Evolutionary conservation across 30 jellyfish, hydroid and myxozoan species (phyloP).

Genomic region (Aurelia sp.): DNA sequence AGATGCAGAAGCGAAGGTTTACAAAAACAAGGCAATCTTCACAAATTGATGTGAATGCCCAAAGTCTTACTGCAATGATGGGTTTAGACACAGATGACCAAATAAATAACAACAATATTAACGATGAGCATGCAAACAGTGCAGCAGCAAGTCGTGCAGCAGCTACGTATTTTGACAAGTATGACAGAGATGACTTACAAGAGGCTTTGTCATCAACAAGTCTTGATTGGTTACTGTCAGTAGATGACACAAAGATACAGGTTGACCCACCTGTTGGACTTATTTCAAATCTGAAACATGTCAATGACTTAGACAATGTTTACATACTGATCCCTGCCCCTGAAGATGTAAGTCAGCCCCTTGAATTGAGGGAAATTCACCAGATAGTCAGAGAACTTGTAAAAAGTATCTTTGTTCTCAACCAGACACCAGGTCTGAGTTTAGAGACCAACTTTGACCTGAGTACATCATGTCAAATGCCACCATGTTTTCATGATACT

Average conservation of each 20-base stretch:
- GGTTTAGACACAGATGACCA: constrained; percentile 36
- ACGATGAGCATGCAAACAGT: constrained; percentile 35
- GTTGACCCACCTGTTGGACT: constrained; percentile 64
- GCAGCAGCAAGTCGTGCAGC: constrained; percentile 77
- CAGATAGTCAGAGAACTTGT: constrained; percentile 76
- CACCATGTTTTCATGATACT: constrained; percentile 76
- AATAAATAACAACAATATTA: constrained; percentile 1
- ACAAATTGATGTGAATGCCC: neutral
- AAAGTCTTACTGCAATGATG: constrained; percentile 49
- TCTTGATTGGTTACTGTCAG: constrained; percentile 78
- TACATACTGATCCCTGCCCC: constrained; percentile 61
- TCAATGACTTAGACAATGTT: constrained; percentile 14
- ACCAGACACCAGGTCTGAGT: constrained; percentile 65
- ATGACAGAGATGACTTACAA: constrained; percentile 58
- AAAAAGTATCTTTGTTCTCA: constrained; percentile 53
- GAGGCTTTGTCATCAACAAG: constrained; percentile 68
- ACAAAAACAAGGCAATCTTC: neutral
- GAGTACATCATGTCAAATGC: constrained; percentile 63
- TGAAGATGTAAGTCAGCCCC: constrained; percentile 18
- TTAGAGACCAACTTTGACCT: constrained; percentile 60
- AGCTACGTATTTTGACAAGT: constrained; percentile 78
- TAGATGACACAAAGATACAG: constrained; percentile 56
- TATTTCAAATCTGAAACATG: constrained; percentile 30
- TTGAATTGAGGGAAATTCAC: constrained; percentile 70
- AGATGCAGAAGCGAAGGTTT: neutral